phyloP scores from a whole-genome alignment of 2,888 invertebrate genomes.

The Dorcus hopei region DNA sequence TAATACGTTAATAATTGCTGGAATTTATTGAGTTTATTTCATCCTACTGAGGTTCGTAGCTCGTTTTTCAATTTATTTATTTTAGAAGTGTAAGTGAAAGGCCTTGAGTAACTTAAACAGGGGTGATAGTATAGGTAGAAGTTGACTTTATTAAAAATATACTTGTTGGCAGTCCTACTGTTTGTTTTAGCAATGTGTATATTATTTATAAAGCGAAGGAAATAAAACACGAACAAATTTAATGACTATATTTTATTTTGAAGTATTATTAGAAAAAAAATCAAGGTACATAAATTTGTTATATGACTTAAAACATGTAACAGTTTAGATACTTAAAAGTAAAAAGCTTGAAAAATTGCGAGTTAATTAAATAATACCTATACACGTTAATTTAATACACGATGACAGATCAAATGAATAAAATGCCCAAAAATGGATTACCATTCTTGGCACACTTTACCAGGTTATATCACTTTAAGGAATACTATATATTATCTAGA shows the following conservation, averaged over 20 bases:
- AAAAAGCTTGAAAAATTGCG: not conserved
- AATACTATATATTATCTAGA: constrained; percentile 20
- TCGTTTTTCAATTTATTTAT: too few relatives aligned
- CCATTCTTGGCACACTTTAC: constrained; percentile 6
- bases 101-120: too few relatives aligned
- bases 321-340: constrained; percentile 2
- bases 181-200: too few relatives aligned
- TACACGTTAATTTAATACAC: constrained; percentile 14
- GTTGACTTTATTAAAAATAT: too few relatives aligned
- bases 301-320: constrained; percentile 13
- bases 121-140: too few relatives aligned
- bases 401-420: constrained; percentile 6
- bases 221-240: too few relatives aligned
- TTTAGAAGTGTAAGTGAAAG: too few relatives aligned
- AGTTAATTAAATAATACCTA: constrained; percentile 10
- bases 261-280: constrained; percentile 5
- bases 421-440: constrained; percentile 3
- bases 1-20: too few relatives aligned
- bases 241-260: not conserved
- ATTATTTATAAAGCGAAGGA: too few relatives aligned
- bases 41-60: too few relatives aligned
- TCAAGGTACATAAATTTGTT: constrained; percentile 20
- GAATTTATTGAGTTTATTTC: too few relatives aligned
- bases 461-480: constrained; percentile 16
- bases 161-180: too few relatives aligned